Evolutionary conservation across 1,140 invertebrate genomes (phyloP), one percentile per base, ranked within the genome.

Genomic region (Drosophila santomea): DNA sequence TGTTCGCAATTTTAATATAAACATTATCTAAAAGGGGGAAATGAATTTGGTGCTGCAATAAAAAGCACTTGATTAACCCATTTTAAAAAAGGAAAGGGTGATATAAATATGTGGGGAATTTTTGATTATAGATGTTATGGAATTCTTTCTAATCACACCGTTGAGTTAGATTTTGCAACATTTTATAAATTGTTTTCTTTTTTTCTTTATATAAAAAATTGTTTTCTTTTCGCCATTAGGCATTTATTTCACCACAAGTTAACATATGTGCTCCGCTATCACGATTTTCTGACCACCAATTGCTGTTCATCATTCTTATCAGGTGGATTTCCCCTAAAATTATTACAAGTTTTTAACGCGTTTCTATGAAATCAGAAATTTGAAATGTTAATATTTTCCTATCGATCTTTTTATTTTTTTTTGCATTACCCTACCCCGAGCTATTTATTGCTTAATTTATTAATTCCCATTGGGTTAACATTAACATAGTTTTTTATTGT

Each of bases 381-480:
- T 15, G 7, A 7, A 2, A 43, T 15, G 15, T 15, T 7, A 43
- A 15, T 20, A 17, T 17, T 45, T 15, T n/a, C 23, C 25, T 28
- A 14, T 28, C 10, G 4, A 3, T 2, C 23, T 11, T 20, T 61
- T 12, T 41, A 61, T 54, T 38, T 17, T 60, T 3, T 61, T 60
- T 25, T 11, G 47, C 41, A 17, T 43, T 43, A 43, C 41, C 41
- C n/a, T 43, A 17, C 14, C 14, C 41, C 6, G 0, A 8, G 38
- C 41, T n/a, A 43, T n/a, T 15, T 43, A 15, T 25, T 38, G 32
- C 15, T 17, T 20, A 20, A 39, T 12, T 43, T 35, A 10, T 35
- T 17, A 25, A 54, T 44, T 54, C 48, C 47, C 50, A 62, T 45
- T 66, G 60, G 57, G 45, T 45, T 75, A 83, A 71, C 75, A 83